phyloP scores from a whole-genome alignment of 2,113 vertebrate genomes.

The Dasypus novemcinctus region DNA sequence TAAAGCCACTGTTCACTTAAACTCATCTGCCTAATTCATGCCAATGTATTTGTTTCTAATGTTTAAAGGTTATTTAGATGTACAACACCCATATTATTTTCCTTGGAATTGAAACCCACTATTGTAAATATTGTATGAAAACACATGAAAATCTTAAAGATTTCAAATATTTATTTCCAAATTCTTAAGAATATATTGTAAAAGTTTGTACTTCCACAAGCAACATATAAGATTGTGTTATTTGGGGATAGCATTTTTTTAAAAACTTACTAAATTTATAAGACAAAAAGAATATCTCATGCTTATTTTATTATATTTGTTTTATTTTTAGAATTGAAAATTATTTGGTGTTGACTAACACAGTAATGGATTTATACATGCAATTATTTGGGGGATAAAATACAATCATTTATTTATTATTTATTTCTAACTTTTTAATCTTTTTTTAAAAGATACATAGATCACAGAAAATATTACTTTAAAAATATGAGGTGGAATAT shows the following conservation, averaged over 20 bases:
- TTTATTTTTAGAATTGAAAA: neutral
- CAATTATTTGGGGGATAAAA: too few relatives aligned
- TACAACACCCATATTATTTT: neutral
- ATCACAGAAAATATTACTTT: too few relatives aligned
- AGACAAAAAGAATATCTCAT: neutral
- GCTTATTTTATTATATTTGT: neutral
- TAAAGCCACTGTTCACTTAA: neutral
- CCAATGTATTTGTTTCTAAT: neutral
- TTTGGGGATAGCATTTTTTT: neutral
- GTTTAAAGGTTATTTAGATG: neutral
- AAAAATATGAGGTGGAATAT: too few relatives aligned
- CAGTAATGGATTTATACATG: neutral
- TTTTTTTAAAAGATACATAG: too few relatives aligned
- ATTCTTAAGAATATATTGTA: neutral
- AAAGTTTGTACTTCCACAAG: neutral
- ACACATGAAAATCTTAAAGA: neutral
- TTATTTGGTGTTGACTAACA: neutral
- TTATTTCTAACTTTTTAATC: too few relatives aligned
- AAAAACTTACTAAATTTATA: neutral
- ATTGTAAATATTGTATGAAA: neutral
- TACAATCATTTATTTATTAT: too few relatives aligned
- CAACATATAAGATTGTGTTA: neutral
- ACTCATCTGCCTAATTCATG: neutral
- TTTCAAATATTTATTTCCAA: neutral
- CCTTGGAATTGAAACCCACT: neutral